Base-by-base conservation (phyloP, 2,797 vertebrate species). In the Melanotaenia nigrans region DNA sequence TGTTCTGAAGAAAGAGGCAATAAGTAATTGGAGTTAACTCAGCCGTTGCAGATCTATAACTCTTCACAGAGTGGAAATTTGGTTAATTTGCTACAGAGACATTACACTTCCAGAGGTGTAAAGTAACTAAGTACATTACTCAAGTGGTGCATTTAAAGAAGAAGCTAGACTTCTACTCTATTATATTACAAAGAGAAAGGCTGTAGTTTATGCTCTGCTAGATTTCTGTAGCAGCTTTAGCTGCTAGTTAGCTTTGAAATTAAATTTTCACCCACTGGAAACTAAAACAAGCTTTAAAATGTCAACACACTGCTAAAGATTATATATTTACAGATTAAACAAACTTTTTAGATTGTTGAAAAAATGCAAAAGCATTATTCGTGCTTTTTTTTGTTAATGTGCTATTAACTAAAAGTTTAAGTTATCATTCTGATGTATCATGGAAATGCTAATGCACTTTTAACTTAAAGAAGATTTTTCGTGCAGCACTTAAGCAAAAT, bases 21-120 rank as follows among this genome's bases (percentile, higher is more conserved):
- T 79, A 79, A 78, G 78, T 86, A 68, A 89, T 90, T 87, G 20
- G 66, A 82, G 81, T 78, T 82, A 83, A 87, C 86, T 84, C 56
- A 76, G 63, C 68, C 77, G 28, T 78, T 59, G 75, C 84, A 61
- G 40, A 69, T 74, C 74, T 64, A 72, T 55, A 53, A 56, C 66
- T 25, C 64, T 24, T 53, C 25, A 5, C 20, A 4, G 49, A 59
- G 42, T 78, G 83, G 85, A 85, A 87, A 74, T 66, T 71, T 68
- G 72, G 79, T 86, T 86, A 58, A 87, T 75, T 84, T 78, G 68
- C 87, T n/a, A 77, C 82, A 9, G 22, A 78, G 61, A 75, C 58
- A 60, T n/a, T 8, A 57, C 28, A 40, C 22, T 33, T 22, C 59
- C 25, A 42, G 47, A 64, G 61, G 13, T 28, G 61, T 53, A 57